A percentile compares a stretch with the other conserved stretches of the same genome.
These are phyloP conservation scores for Buathra laborator DNA, from an alignment of 2,888 invertebrate genomes.

Conservation along the genomic window DNA sequence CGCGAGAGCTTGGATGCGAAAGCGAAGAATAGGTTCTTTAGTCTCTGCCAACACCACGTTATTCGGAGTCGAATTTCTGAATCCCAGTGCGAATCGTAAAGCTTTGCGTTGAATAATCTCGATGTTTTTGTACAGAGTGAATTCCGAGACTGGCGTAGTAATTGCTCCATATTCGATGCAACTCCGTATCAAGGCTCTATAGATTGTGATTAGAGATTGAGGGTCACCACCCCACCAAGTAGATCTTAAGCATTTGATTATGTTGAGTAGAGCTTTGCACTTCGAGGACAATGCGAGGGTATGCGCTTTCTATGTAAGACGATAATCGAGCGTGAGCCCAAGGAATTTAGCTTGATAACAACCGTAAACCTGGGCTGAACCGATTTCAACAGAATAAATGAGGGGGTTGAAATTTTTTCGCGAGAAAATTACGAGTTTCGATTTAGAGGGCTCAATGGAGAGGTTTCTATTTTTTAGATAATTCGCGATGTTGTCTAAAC, in stretches of 20 bases:
- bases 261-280: conserved; percentile 33
- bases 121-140: not conserved
- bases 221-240: conserved; percentile 51
- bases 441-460: not conserved
- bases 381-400: not conserved
- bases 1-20: too few species aligned
- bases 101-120: conserved; percentile 29
- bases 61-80: too few species aligned
- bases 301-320: not conserved
- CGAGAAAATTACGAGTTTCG: not conserved
- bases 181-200: conserved; percentile 33
- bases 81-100: too few species aligned
- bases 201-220: not conserved
- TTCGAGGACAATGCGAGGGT: not conserved
- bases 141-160: not conserved
- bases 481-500: not conserved
- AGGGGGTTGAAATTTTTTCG: not conserved
- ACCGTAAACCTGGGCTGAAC: not conserved
- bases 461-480: not conserved
- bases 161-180: conserved; percentile 44
- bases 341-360: conserved; percentile 5
- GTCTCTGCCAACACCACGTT: too few species aligned
- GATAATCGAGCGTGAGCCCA: conserved; percentile 22
- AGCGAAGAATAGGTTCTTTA: too few species aligned
- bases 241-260: conserved; percentile 28